phyloP scores from a whole-genome alignment of 2,113 vertebrate genomes.

The Electrona antarctica region DNA sequence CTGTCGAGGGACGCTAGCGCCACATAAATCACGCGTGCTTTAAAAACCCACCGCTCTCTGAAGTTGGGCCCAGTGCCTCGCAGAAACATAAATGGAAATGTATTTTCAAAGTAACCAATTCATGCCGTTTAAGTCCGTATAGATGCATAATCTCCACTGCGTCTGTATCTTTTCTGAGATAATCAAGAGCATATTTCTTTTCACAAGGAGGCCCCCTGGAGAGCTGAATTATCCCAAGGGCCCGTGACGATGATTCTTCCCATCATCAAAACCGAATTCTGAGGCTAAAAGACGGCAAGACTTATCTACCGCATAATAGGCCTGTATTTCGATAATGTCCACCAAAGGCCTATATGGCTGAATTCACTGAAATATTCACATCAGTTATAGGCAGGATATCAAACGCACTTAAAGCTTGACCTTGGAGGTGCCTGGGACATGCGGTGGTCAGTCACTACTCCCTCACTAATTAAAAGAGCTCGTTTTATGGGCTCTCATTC shows the following conservation, averaged over 20 bases:
- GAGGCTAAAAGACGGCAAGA: neutral
- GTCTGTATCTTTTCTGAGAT: slow-evolving; percentile 30
- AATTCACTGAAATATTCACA: neutral
- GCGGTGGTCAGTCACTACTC: slow-evolving; percentile 40
- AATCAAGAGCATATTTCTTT: slow-evolving; percentile 30
- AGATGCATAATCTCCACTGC: slow-evolving; percentile 32
- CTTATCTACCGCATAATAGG: too few relatives aligned
- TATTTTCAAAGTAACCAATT: slow-evolving; percentile 15
- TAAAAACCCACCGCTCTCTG: slow-evolving; percentile 72
- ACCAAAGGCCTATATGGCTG: too few relatives aligned
- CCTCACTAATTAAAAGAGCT: slow-evolving; percentile 62
- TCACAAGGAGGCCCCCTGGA: neutral
- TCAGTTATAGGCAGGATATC: slow-evolving; percentile 24
- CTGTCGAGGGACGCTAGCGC: slow-evolving; percentile 72
- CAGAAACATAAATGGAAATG: slow-evolving; percentile 35
- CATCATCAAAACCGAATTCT: neutral
- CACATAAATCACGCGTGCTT: slow-evolving; percentile 84
- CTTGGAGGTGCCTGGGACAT: slow-evolving; percentile 38
- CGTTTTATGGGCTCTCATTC: slow-evolving; percentile 58
- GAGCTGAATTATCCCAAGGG: neutral
- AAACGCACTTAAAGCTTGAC: slow-evolving; percentile 38
- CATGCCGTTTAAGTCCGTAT: slow-evolving; percentile 16
- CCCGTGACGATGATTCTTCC: neutral
- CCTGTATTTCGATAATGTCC: too few relatives aligned
- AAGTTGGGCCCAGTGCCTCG: slow-evolving; percentile 63